These are phyloP conservation scores for Crocallis elinguaria DNA, from an alignment of 2,888 invertebrate species.

Conservation along the genomic window DNA sequence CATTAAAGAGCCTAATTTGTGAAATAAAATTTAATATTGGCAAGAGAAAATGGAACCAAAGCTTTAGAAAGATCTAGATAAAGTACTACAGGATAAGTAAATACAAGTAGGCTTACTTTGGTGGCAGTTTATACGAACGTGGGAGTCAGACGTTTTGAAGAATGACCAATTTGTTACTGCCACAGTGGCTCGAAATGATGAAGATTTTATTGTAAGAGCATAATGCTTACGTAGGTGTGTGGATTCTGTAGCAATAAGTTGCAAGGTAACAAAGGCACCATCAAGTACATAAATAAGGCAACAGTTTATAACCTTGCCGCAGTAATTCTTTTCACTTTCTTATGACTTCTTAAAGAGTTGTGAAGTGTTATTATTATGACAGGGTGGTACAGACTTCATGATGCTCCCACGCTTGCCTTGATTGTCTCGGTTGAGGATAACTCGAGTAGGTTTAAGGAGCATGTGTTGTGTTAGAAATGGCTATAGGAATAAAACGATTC, in stretches of 20 bases:
- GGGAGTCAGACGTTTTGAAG: slow-evolving; percentile 66
- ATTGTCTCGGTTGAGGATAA: slow-evolving; percentile 60
- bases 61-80: neutral
- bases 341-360: neutral
- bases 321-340: neutral
- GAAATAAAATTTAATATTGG: no score
- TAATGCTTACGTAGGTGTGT: slow-evolving; percentile 64
- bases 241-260: slow-evolving; percentile 66
- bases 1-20: no score
- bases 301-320: neutral
- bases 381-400: slow-evolving; percentile 5
- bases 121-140: slow-evolving; percentile 45
- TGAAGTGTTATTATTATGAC: neutral
- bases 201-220: slow-evolving; percentile 71
- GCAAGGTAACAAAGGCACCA: slow-evolving; percentile 60
- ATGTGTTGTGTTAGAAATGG: slow-evolving; percentile 42
- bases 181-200: slow-evolving; percentile 64
- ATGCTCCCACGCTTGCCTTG: slow-evolving; percentile 59
- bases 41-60: no score
- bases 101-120: slow-evolving; percentile 8
- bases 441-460: slow-evolving; percentile 47
- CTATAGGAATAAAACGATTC: slow-evolving; percentile 38
- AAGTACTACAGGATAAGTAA: neutral
- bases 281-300: slow-evolving; percentile 10
- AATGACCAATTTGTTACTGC: slow-evolving; percentile 77